Conservation (phyloP, 1,140 invertebrate genomes). For the Cardiocondyla obscurior region DNA sequence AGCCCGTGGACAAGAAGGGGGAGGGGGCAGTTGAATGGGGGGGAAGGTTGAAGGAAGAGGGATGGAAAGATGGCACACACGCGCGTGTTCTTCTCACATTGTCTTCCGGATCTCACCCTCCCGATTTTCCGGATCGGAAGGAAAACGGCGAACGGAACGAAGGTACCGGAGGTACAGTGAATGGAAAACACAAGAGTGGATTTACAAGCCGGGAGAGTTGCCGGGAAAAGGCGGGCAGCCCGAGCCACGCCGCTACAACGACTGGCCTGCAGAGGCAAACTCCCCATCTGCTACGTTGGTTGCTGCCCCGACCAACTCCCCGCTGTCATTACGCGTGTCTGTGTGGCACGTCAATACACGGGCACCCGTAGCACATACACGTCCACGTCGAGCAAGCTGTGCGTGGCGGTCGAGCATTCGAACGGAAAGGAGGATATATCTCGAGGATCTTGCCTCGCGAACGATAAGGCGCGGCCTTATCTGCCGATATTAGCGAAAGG, state of each 20-base stretch:
- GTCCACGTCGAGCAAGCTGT: constrained; percentile 36
- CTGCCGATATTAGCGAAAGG: constrained; percentile 22
- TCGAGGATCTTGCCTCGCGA: constrained; percentile 51
- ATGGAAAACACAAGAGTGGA: constrained; percentile 54
- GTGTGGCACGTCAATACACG: constrained; percentile 61
- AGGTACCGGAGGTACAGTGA: constrained; percentile 17
- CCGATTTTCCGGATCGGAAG: constrained; percentile 38
- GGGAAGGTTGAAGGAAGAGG: constrained; percentile 6
- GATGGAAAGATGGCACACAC: constrained; percentile 50
- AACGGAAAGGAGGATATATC: constrained; percentile 60
- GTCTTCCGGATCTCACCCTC: constrained; percentile 43
- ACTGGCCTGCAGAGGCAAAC: constrained; percentile 78
- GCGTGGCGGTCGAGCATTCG: constrained; percentile 57
- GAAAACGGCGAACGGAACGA: constrained; percentile 5
- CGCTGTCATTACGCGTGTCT: constrained; percentile 72
- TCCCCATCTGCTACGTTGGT: constrained; percentile 75
- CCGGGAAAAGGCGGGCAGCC: constrained; percentile 76
- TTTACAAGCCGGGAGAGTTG: constrained; percentile 63
- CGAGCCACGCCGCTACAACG: constrained; percentile 79
- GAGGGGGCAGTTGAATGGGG: not conserved
- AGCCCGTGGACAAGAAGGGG: not conserved
- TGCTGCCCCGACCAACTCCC: constrained; percentile 71
- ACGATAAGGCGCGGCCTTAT: constrained; percentile 60
- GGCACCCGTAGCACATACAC: not conserved
- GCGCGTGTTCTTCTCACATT: constrained; percentile 32